Conservation (phyloP, 2,113 vertebrate species). For the Trichechus manatus region DNA sequence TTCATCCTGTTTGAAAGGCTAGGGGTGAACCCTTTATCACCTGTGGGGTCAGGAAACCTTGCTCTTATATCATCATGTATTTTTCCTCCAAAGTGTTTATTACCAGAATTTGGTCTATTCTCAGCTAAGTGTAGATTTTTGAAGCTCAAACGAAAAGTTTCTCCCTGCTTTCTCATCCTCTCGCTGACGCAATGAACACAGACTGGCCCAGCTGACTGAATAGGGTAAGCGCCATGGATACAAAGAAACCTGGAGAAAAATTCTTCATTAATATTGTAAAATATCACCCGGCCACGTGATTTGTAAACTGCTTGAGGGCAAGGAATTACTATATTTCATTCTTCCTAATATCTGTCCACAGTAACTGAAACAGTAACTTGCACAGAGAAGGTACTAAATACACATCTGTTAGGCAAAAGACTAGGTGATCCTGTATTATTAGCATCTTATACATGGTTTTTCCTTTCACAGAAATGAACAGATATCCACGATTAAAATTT, state of each 20-base stretch:
- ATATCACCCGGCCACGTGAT: not conserved
- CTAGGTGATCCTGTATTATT: slow-evolving; percentile 33
- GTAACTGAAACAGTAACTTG: not conserved
- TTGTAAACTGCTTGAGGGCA: not conserved
- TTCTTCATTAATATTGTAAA: not conserved
- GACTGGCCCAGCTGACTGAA: not conserved
- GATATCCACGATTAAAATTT: not conserved
- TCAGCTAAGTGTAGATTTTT: slow-evolving; percentile 11
- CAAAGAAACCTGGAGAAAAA: not conserved
- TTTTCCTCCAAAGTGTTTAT: not conserved
- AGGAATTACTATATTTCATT: not conserved
- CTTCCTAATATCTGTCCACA: not conserved
- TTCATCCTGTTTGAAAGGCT: not conserved
- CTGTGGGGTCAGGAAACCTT: not conserved
- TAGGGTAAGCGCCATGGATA: not conserved
- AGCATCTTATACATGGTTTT: not conserved
- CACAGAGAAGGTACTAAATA: not conserved
- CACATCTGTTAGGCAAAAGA: not conserved
- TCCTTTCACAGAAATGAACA: not conserved
- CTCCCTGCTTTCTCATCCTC: not conserved
- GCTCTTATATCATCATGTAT: not conserved
- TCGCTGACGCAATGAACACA: not conserved
- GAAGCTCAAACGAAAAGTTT: not conserved
- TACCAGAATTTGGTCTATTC: not conserved
- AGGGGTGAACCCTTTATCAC: not conserved